Percentiles rank a stretch among this genome's conserved stretches.
These are phyloP conservation scores for Agrypnia vestita DNA, from an alignment of 1,140 invertebrate species.

Conservation along the genomic window DNA sequence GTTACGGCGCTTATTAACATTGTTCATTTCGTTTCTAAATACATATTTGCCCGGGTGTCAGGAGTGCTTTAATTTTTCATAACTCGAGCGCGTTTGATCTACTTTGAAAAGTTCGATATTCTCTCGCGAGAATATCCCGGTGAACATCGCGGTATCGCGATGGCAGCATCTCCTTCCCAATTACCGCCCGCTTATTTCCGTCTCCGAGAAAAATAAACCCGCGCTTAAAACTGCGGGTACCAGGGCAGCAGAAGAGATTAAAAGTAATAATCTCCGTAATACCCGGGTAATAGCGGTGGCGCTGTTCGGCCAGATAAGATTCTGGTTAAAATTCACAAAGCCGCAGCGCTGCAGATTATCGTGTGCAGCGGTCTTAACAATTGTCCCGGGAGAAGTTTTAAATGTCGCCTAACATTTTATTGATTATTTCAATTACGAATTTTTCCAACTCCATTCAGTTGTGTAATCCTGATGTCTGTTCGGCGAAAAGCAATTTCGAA, in stretches of 20 bases:
- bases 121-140: constrained; percentile 8
- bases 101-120: constrained; percentile 11
- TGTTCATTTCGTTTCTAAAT: background rate
- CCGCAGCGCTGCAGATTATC: constrained; percentile 58
- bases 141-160: constrained; percentile 19
- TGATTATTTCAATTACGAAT: constrained; percentile 56
- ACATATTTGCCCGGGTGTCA: background rate
- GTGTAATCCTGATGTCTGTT: constrained; percentile 41
- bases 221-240: constrained; percentile 57
- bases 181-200: constrained; percentile 55
- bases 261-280: constrained; percentile 61
- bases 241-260: constrained; percentile 57
- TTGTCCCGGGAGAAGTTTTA: constrained; percentile 42
- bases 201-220: constrained; percentile 56
- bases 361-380: constrained; percentile 51
- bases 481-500: constrained; percentile 47
- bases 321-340: constrained; percentile 61
- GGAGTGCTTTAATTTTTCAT: constrained; percentile 3
- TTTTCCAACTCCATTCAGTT: constrained; percentile 43
- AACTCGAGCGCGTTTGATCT: background rate
- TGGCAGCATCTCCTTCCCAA: constrained; percentile 42
- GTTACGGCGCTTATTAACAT: constrained; percentile 18
- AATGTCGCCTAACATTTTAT: constrained; percentile 54
- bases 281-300: constrained; percentile 56
- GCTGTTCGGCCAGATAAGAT: constrained; percentile 52